Base-by-base conservation (phyloP, 2,113 vertebrate species). In the Dolichallabes microphthalmus region DNA sequence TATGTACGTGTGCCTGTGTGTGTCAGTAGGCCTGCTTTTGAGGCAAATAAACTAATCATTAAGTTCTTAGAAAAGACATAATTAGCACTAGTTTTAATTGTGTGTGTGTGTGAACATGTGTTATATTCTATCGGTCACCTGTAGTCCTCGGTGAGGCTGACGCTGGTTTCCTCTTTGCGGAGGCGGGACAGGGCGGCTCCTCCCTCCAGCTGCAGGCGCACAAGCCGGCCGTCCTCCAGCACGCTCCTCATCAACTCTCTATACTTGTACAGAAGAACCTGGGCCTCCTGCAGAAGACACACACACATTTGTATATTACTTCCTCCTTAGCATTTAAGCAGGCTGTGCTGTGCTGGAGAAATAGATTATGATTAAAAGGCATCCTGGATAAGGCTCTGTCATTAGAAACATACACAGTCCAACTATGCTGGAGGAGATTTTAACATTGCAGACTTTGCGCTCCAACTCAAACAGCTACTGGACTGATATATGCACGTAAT, bases 171-270 rank as follows among this genome's bases (percentile, higher is more conserved):
- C 60, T 97, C 96, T 86, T 96, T 95, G 74, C 94, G 94, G 45
- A 99, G 93, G 77, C 94, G 91, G 0, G 96, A 95, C 89, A 99
- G 90, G 0, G 94, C 94, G 0, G 94, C 93, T 63, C 95, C 96
- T 4, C 98, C 98, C 84, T 98, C 97, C 90, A 94, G 91, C 90
- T 98, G 97, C 53, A 98, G 89, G 83, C 92, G 94, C 64, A 95
- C 94, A 90, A 99, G 92, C 80, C 89, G 92, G 0, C 91, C 60
- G 1, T 98, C 96, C 15, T 95, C 95, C 0, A 99, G 93, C 63
- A 99, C 92, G 0, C 86, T 93, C 35, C 93, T 86, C 97, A 99
- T 99, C 89, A 97, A 52, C 1, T 91, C 92, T 58, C 86, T 94
- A 89, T 92, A 94, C 63, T 86, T 91, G 85, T 86, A 91, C 86